These are phyloP conservation scores for Anoncus sp. DNA, from an alignment of 2,888 invertebrate genomes.

Conservation along the genomic window DNA sequence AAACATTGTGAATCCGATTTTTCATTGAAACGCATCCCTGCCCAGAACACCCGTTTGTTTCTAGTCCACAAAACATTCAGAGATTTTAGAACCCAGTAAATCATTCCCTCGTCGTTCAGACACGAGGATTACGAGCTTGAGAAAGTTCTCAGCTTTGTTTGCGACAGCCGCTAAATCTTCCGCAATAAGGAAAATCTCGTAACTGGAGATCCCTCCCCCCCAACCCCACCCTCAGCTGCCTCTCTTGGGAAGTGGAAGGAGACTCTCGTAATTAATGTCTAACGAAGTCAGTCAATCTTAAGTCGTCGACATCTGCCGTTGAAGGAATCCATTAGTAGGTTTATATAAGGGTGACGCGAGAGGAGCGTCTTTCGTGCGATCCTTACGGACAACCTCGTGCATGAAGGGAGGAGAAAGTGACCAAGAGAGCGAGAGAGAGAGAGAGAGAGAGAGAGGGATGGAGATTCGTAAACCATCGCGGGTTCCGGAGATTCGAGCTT, in stretches of 20 bases:
- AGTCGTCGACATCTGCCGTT: conserved; percentile 78
- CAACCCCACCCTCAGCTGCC: neutral
- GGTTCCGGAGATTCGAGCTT: conserved; percentile 74
- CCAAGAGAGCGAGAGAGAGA: neutral
- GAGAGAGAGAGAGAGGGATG: conserved; percentile 16
- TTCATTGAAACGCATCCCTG: neutral
- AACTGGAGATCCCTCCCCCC: neutral
- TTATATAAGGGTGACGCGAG: conserved; percentile 64
- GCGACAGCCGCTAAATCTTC: conserved; percentile 61
- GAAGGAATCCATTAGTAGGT: conserved; percentile 82
- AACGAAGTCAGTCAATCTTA: conserved; percentile 80
- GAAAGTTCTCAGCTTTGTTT: conserved; percentile 52
- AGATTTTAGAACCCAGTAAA: conserved; percentile 35
- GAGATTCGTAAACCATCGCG: conserved; percentile 57
- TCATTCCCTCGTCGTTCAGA: conserved; percentile 36
- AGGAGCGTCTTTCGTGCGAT: conserved; percentile 69
- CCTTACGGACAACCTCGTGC: conserved; percentile 33
- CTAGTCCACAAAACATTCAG: conserved; percentile 4
- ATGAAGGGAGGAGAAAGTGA: neutral
- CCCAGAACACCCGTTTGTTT: neutral
- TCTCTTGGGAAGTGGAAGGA: conserved; percentile 56
- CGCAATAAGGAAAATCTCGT: conserved; percentile 42
- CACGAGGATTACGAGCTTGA: conserved; percentile 34
- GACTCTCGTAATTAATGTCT: conserved; percentile 74
- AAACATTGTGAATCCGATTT: neutral